phyloP scores from a whole-genome alignment of 2,113 vertebrate species.

The Himantopus leucocephalus region DNA sequence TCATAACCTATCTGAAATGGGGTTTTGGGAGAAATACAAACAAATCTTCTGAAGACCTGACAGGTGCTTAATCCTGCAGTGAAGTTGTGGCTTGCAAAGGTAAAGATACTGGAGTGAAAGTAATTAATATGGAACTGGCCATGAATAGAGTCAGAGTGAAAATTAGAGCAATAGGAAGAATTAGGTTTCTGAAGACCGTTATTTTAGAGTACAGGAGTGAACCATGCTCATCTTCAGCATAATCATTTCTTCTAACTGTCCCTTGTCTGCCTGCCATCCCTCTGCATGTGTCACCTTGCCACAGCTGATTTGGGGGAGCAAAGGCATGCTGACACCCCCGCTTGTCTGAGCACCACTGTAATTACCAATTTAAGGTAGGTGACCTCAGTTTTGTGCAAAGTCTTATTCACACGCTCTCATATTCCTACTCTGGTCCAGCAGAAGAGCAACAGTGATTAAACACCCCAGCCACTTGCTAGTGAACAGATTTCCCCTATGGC shows the following conservation, averaged over 20 bases:
- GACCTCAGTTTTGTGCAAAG: neutral
- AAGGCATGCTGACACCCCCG: accelerated
- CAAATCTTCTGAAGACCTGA: neutral
- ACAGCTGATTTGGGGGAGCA: accelerated
- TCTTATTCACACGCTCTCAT: accelerated
- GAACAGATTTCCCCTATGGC: neutral
- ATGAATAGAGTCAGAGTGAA: neutral
- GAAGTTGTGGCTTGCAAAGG: neutral
- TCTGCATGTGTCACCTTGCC: too few relatives aligned
- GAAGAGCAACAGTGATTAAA: neutral
- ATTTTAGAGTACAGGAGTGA: neutral
- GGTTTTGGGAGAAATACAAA: neutral
- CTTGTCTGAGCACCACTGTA: accelerated
- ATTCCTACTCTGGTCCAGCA: neutral
- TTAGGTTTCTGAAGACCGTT: neutral
- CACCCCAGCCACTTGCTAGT: accelerated
- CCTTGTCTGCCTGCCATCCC: neutral
- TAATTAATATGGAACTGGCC: neutral
- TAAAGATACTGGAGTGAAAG: neutral
- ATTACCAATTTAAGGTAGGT: neutral
- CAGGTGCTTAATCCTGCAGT: neutral
- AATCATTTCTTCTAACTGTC: neutral
- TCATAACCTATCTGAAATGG: neutral
- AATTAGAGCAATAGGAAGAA: neutral
- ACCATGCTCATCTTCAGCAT: neutral